Base-by-base conservation (phyloP, 2,797 vertebrate species). In the Artibeus lituratus region DNA sequence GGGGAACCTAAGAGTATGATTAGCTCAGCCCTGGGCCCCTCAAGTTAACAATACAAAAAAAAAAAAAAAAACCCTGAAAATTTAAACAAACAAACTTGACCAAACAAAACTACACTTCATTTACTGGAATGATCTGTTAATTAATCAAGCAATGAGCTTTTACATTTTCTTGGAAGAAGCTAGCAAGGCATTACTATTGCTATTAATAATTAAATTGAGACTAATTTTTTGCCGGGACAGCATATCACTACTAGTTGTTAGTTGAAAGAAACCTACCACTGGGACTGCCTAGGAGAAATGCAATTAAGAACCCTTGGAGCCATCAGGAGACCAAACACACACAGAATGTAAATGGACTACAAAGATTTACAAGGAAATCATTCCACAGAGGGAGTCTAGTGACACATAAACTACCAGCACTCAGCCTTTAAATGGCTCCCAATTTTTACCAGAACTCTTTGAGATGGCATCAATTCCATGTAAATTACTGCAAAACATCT, bases 401-500 rank as follows among this genome's bases (percentile, higher is more conserved):
- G 82, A 72, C 91, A 97, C 53, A 72, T 95, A 96, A 97, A 97
- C 89, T 55, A 86, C 53, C 69, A 93, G 18, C 96, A 12, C 62
- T 96, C 85, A 29, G 91, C 77, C 80, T 91, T 95, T 90, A 96
- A 91, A 94, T 21, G 78, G 32, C 88, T 98, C 94, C 94, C 97
- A 97, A 96, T 95, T 97, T 96, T 97, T 96, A 93, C 57, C 95
- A 96, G 69, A 97, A 95, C 5, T 22, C 69, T 95, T n/a, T n/a
- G 87, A 14, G 55, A 97, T 93, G 47, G 95, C 96, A 97, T 96
- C 96, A 97, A 90, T 96, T 94, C 14, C 65, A 92, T 94, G 77
- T 51, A 98, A 98, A 97, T 95, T 73, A 95, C 92, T 96, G 18
- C 42, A 96, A 91, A 97, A 94, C 91, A 96, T 94, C 94, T 96